A percentile compares a stretch with the other conserved stretches of the same genome.
These are phyloP conservation scores for Sylvietta virens DNA, from an alignment of 2,113 vertebrate genomes.

Conservation along the genomic window DNA sequence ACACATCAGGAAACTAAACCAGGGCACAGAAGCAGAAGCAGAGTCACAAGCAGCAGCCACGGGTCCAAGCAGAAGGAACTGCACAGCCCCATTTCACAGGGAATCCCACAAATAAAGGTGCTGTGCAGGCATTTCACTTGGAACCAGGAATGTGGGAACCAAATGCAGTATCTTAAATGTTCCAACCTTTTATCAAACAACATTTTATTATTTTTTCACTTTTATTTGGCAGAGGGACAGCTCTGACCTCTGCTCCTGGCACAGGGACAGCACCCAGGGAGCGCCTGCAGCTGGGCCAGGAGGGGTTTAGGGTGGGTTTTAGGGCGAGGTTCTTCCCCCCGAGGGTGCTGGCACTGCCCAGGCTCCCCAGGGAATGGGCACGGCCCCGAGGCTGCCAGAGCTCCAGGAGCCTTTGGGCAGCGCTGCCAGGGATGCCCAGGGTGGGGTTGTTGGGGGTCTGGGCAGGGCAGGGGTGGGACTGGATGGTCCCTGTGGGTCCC, in stretches of 20 bases:
- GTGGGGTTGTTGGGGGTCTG: background rate
- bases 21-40: background rate
- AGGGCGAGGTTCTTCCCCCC: background rate
- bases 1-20: background rate
- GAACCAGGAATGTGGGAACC: background rate
- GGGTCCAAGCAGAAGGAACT: background rate
- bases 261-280: background rate
- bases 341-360: background rate
- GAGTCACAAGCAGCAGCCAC: background rate
- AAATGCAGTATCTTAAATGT: background rate
- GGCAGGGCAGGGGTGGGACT: background rate
- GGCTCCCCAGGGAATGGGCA: background rate
- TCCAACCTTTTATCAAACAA: background rate
- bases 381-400: background rate
- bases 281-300: fast-evolving
- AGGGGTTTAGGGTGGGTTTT: fast-evolving
- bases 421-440: background rate
- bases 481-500: background rate
- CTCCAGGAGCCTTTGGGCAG: background rate
- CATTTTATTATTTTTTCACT: background rate
- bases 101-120: background rate
- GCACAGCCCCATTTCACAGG: background rate
- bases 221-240: background rate
- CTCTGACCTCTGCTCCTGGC: background rate
- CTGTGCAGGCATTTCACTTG: background rate